Evolutionary conservation across 1,140 invertebrate species (phyloP), one percentile per base, ranked within the genome.

Genomic region (Neodiprion pinetum): DNA sequence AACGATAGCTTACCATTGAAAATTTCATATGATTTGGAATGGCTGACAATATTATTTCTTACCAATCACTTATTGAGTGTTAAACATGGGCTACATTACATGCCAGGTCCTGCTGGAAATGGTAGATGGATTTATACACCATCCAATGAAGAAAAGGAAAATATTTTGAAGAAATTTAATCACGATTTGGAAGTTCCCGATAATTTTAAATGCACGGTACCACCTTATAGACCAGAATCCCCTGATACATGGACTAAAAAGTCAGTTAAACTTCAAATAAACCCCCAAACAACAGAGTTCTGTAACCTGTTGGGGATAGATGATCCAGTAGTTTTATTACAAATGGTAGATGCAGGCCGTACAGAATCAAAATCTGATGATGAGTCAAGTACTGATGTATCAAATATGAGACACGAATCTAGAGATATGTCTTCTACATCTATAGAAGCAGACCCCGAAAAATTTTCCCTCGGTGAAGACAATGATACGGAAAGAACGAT

Each of bases 11-110:
- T 88, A 72, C 86, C 90, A 71, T 85, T 94, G 67, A 87, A 91
- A 75, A 84, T 99, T 11, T 90, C 92, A 71, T 95, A 98, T 85
- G 98, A 99, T 89, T 87, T 93, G n/a, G 97, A 99, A 89, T 99
- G 98, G 98, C 87, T 99, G 28, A 92, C 93, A 28, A 92, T 99
- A 81, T 89, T 99, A 47, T 92, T 92, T 82, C 91, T 92, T 68
- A 99, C 97, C 1, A 96, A 99, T 91, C 95, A 98, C 88, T 90
- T 99, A 40, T 84, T 97, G 47, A 94, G 91, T 83, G 91, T 96
- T 0, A 94, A 93, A 82, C 91, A 88, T 78, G 86, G 86, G 9
- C 90, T 90, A 49, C 91, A 92, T 74, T 97, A 95, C 81, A 93
- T 98, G 92, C 97, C 97, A 14, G 95, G 94, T 14, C 91, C 92